Percentiles rank a stretch among this genome's conserved stretches.
Evolutionary conservation across 2,113 vertebrate species (phyloP).

Genomic region (Pachyramphus minor): DNA sequence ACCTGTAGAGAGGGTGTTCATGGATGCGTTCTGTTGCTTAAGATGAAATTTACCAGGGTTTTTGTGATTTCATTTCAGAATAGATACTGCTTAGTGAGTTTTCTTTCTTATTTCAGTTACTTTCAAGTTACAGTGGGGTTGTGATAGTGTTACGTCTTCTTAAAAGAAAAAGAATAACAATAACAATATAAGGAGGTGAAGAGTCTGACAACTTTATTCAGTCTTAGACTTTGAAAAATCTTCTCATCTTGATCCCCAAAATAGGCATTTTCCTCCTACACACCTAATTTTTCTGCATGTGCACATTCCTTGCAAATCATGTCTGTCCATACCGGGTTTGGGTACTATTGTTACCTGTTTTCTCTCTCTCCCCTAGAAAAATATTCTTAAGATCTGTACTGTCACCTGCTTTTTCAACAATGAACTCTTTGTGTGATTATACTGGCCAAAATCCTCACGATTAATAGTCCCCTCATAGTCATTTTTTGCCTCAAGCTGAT

Average conservation of each 20-base stretch:
- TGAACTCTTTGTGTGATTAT: background rate
- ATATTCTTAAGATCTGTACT: background rate
- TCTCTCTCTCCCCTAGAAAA: background rate
- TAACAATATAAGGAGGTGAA: background rate
- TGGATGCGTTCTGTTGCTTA: background rate
- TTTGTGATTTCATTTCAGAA: background rate
- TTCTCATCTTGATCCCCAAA: background rate
- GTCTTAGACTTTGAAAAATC: background rate
- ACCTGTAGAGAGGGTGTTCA: background rate
- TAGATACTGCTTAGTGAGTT: background rate
- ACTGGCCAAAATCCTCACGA: background rate
- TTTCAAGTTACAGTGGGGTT: background rate
- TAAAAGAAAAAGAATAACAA: background rate
- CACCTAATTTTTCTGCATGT: background rate
- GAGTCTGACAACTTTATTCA: background rate
- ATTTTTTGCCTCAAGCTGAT: background rate
- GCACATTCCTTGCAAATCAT: background rate
- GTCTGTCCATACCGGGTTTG: background rate
- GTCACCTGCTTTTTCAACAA: background rate
- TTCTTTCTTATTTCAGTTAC: background rate
- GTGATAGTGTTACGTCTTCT: background rate
- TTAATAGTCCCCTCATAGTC: background rate
- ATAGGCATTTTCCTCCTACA: background rate
- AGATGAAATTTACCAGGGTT: background rate
- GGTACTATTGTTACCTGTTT: background rate